Percentiles rank a stretch among this genome's conserved stretches.
Conservation (phyloP, 2,113 vertebrate species). For the Pelobates fuscus region DNA sequence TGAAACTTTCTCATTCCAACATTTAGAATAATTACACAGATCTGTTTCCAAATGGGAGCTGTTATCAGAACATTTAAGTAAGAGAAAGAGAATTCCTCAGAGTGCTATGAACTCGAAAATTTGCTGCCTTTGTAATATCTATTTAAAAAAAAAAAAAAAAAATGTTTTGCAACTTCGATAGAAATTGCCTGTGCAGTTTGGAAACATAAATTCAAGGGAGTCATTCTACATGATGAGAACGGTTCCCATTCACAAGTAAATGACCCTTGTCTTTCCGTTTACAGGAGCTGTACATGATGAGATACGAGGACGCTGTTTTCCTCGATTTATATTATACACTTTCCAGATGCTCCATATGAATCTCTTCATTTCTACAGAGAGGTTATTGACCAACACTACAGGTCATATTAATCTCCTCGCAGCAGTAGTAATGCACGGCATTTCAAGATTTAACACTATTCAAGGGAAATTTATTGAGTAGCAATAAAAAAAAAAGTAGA, state of each 20-base stretch:
- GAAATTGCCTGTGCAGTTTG: background rate
- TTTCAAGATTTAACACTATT: conserved; percentile 1
- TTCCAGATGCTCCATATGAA: conserved; percentile 35
- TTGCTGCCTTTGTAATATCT: conserved; percentile 7
- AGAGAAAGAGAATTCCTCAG: conserved; percentile 24
- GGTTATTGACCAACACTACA: conserved; percentile 21
- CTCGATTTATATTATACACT: background rate
- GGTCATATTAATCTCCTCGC: conserved; percentile 6
- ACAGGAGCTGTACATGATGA: conserved; percentile 4
- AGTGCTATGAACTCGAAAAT: conserved; percentile 8
- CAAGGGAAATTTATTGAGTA: conserved; percentile 1
- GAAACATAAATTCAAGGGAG: conserved; percentile 7
- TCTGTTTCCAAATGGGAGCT: background rate
- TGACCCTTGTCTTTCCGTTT: conserved; percentile 8
- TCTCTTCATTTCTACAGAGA: conserved; percentile 1
- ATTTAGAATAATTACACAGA: conserved; percentile 16
- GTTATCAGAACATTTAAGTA: conserved; percentile 23
- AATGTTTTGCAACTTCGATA: background rate
- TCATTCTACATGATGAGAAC: conserved; percentile 8
- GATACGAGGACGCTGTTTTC: background rate
- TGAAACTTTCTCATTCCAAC: background rate
- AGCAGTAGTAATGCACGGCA: background rate
- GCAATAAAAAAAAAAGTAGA: background rate
- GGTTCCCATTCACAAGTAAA: conserved; percentile 16
- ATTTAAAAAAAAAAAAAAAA: background rate